Percentiles rank a stretch among this genome's conserved stretches.
Conservation (phyloP, 2,113 vertebrate genomes). For the Zosterops japonicus region DNA sequence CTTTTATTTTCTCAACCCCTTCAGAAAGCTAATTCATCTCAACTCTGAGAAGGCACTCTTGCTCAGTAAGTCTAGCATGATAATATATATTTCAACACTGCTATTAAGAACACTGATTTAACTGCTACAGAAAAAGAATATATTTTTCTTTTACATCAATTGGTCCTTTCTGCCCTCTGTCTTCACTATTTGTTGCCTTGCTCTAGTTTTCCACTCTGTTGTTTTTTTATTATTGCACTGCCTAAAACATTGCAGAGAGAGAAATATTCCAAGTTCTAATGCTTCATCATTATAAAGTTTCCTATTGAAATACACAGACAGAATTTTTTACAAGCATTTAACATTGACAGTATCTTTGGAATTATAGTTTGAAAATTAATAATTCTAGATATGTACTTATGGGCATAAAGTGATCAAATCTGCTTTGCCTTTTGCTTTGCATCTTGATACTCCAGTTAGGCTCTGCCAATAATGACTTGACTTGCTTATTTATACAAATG, state of each 20-base stretch:
- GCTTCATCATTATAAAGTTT: neutral
- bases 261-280: neutral
- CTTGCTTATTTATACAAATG: neutral
- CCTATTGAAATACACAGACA: neutral
- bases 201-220: neutral
- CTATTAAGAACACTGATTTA: neutral
- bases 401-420: neutral
- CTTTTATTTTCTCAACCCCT: neutral
- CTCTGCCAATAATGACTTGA: neutral
- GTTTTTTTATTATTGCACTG: neutral
- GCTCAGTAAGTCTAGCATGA: neutral
- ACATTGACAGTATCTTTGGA: neutral
- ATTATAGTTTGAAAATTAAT: neutral
- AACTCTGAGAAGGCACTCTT: neutral
- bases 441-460: neutral
- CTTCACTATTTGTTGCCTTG: neutral
- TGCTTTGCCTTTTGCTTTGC: neutral
- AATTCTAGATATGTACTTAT: neutral
- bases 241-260: neutral
- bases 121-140: neutral
- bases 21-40: neutral
- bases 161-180: neutral
- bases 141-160: neutral
- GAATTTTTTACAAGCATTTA: neutral
- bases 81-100: neutral